phyloP scores from a whole-genome alignment of 1,140 invertebrate species.

The Drosophila teissieri region DNA sequence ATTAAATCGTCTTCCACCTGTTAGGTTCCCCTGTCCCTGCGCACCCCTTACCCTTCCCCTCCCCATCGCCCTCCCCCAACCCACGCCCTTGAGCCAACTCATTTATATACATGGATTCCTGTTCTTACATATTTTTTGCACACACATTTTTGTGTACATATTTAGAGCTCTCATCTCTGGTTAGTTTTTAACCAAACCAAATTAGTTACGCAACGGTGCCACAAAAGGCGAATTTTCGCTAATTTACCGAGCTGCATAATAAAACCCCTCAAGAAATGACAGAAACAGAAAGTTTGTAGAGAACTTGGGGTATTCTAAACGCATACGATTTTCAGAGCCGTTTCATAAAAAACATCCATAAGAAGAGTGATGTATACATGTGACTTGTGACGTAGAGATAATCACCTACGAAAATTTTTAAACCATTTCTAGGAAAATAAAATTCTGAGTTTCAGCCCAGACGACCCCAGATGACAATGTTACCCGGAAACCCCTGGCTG shows the following conservation, averaged over 20 bases:
- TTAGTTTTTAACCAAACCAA: conserved; percentile 50
- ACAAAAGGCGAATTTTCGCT: conserved; percentile 20
- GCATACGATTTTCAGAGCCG: too few species aligned
- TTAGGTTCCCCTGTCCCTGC: background rate
- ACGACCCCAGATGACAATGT: background rate
- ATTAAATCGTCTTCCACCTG: conserved; percentile 77
- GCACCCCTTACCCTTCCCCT: background rate
- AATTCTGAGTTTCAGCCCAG: background rate
- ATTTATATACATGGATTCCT: conserved; percentile 26
- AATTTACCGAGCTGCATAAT: conserved; percentile 51
- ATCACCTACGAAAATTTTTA: too few species aligned
- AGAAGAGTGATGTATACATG: too few species aligned
- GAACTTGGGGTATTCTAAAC: background rate
- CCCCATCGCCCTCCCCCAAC: background rate
- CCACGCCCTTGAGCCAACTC: conserved; percentile 16
- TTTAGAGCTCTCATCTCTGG: conserved; percentile 1
- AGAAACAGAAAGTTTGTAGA: background rate
- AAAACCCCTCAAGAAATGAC: conserved; percentile 20
- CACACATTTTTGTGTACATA: conserved; percentile 1
- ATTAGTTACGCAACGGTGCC: conserved; percentile 43
- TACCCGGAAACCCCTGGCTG: background rate
- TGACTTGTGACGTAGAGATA: too few species aligned
- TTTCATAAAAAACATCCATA: too few species aligned
- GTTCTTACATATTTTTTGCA: background rate
- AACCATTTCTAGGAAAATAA: too few species aligned